Evolutionary conservation across 2,888 invertebrate species (phyloP).

Genomic region (Perdita meconis): DNA sequence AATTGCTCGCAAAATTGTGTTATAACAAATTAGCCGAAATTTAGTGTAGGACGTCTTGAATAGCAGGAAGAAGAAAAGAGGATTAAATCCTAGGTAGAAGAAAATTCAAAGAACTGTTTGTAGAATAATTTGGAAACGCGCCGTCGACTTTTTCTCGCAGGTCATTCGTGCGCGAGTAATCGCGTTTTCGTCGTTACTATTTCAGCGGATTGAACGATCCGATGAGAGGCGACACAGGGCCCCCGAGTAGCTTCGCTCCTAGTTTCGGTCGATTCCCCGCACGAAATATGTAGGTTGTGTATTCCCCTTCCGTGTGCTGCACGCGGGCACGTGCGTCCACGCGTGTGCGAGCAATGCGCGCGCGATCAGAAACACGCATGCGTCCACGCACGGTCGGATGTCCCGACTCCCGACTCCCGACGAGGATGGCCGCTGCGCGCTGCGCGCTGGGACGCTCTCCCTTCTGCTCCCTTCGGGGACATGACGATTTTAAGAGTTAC

Average conservation of each 20-base stretch:
- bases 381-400: slow-evolving; percentile 22
- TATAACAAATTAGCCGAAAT: not conserved
- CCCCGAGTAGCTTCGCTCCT: slow-evolving; percentile 49
- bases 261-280: slow-evolving; percentile 61
- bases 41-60: not conserved
- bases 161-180: not conserved
- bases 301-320: slow-evolving; percentile 2
- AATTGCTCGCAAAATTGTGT: not conserved
- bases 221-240: slow-evolving; percentile 41
- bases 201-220: slow-evolving; percentile 50
- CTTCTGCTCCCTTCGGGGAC: too few relatives aligned
- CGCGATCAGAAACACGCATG: slow-evolving; percentile 22
- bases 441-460: slow-evolving; percentile 26
- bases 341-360: slow-evolving; percentile 9
- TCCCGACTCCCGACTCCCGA: too few relatives aligned
- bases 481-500: slow-evolving; percentile 56
- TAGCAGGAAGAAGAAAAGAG: not conserved
- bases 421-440: slow-evolving; percentile 19
- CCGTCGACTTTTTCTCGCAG: not conserved
- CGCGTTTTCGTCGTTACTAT: slow-evolving; percentile 38
- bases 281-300: slow-evolving; percentile 55
- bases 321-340: slow-evolving; percentile 17
- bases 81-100: not conserved
- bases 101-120: too few relatives aligned
- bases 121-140: not conserved